These are phyloP conservation scores for Eudasyphora cyanicolor DNA, from an alignment of 2,888 invertebrate species.

Conservation along the genomic window DNA sequence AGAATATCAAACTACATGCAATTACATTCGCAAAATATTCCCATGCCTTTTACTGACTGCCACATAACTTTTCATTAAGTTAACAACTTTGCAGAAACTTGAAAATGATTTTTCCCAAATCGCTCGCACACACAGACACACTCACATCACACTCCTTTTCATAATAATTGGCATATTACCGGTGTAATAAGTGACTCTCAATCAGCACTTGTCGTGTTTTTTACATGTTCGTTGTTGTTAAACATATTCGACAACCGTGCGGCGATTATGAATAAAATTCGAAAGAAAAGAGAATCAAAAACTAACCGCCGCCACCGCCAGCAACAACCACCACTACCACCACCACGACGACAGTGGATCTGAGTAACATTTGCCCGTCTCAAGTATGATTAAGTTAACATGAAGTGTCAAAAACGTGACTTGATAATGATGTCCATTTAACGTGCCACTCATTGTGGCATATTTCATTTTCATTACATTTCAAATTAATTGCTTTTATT, in stretches of 20 bases:
- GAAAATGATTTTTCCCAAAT: not conserved
- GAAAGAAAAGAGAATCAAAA: not conserved
- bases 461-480: slow-evolving; percentile 57
- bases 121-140: not conserved
- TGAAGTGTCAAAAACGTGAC: slow-evolving; percentile 71
- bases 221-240: not conserved
- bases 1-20: too few relatives aligned
- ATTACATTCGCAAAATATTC: too few relatives aligned
- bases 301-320: not conserved
- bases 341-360: not conserved
- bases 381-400: slow-evolving; percentile 42
- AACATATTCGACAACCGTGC: not conserved
- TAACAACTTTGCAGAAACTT: not conserved
- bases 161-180: slow-evolving; percentile 18
- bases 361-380: not conserved
- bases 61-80: not conserved
- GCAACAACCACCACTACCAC: not conserved
- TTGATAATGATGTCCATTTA: slow-evolving; percentile 67
- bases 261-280: too few relatives aligned
- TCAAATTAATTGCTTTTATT: slow-evolving; percentile 53
- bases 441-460: slow-evolving; percentile 56
- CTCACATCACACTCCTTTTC: not conserved
- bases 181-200: slow-evolving; percentile 5
- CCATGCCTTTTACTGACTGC: too few relatives aligned
- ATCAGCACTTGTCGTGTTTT: slow-evolving; percentile 2